Conservation (phyloP, 2,797 vertebrate species). For the Limosa lapponica region DNA sequence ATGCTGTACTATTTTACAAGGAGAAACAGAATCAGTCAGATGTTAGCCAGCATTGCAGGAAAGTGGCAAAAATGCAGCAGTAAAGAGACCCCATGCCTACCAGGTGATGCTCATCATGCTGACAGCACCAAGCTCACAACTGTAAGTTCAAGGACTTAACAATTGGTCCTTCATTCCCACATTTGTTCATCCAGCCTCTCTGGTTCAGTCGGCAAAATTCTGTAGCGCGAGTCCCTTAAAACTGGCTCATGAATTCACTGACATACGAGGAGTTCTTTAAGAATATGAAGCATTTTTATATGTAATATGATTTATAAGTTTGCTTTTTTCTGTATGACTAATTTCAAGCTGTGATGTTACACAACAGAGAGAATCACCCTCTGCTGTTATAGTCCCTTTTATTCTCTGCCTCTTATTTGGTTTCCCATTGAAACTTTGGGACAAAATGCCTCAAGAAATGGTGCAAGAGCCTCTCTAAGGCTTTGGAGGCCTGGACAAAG, state of each 20-base stretch:
- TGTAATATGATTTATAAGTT: slow-evolving; percentile 28
- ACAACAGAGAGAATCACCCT: slow-evolving; percentile 51
- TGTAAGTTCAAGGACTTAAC: slow-evolving; percentile 4
- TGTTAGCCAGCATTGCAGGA: neutral
- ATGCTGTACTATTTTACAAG: neutral
- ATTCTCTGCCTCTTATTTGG: slow-evolving; percentile 28
- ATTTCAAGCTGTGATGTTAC: slow-evolving; percentile 66
- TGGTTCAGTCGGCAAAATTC: neutral
- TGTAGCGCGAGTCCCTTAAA: neutral
- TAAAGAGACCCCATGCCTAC: neutral
- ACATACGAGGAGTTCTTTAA: neutral
- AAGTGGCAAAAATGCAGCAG: neutral
- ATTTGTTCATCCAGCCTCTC: neutral
- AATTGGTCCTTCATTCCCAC: neutral
- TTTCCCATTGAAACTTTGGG: slow-evolving; percentile 46
- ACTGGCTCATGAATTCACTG: neutral
- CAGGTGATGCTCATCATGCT: neutral
- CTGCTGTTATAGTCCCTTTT: slow-evolving; percentile 22
- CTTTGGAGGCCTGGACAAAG: slow-evolving; percentile 54
- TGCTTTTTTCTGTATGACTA: slow-evolving; percentile 15
- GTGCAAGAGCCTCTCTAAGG: slow-evolving; percentile 48
- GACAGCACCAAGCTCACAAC: neutral
- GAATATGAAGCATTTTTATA: slow-evolving; percentile 19
- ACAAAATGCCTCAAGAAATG: slow-evolving; percentile 67
- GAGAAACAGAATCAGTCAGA: neutral